These are phyloP conservation scores for Piezodorus guildinii DNA, from an alignment of 1,140 invertebrate species.

Conservation along the genomic window DNA sequence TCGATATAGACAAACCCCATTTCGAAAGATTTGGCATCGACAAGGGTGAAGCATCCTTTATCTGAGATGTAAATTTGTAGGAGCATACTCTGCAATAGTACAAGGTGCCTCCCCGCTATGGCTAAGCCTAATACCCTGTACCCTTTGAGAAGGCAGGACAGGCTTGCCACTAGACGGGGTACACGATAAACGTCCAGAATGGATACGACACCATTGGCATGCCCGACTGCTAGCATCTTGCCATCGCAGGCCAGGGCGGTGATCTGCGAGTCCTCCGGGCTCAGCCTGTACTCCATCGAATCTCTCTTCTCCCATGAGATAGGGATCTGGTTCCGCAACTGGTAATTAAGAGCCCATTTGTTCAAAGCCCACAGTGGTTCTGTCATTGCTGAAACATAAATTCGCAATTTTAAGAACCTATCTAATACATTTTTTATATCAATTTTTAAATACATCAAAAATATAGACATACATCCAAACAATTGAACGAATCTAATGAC, in stretches of 20 bases:
- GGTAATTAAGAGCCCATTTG: slow-evolving; percentile 19
- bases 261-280: neutral
- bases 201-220: slow-evolving; percentile 6
- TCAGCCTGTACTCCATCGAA: slow-evolving; percentile 8
- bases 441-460: too few relatives aligned
- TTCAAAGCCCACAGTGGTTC: slow-evolving; percentile 3
- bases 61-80: slow-evolving; percentile 15
- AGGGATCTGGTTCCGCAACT: slow-evolving; percentile 8
- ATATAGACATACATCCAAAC: too few relatives aligned
- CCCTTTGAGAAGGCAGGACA: slow-evolving; percentile 1
- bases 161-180: neutral
- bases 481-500: too few relatives aligned
- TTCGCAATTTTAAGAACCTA: neutral
- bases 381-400: neutral
- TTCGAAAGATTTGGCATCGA: slow-evolving; percentile 22
- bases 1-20: slow-evolving; percentile 10
- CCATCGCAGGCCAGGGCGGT: slow-evolving; percentile 11
- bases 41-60: neutral
- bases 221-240: neutral
- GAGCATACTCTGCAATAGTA: slow-evolving; percentile 19
- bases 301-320: slow-evolving; percentile 13
- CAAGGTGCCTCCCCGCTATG: neutral
- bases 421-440: too few relatives aligned
- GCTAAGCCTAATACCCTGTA: neutral
- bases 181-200: slow-evolving; percentile 16